phyloP scores from a whole-genome alignment of 2,113 vertebrate genomes.

The Gopherus flavomarginatus region DNA sequence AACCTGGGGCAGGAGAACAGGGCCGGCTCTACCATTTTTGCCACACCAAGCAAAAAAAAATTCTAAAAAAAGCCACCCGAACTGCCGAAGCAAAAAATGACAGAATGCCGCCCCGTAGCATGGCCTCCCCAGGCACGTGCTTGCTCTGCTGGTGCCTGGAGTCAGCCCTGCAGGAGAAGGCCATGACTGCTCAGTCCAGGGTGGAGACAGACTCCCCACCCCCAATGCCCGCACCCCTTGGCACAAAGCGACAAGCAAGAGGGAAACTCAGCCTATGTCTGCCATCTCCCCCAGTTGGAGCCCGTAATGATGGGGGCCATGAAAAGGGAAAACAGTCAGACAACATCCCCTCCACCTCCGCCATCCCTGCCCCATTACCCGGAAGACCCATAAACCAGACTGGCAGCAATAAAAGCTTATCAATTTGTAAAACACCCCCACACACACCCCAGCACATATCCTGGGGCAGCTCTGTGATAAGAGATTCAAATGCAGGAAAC shows the following conservation, averaged over 20 bases:
- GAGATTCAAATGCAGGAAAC: constrained; percentile 45
- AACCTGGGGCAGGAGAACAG: not conserved
- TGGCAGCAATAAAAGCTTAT: constrained; percentile 51
- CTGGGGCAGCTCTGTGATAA: constrained; percentile 2
- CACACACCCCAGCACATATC: fast-evolving
- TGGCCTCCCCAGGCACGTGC: too few relatives aligned
- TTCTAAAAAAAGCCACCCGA: too few relatives aligned
- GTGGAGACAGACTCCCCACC: not conserved
- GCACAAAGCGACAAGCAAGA: not conserved
- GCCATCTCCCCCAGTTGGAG: not conserved
- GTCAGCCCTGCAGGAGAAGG: not conserved
- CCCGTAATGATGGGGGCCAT: too few relatives aligned
- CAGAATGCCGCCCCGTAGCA: too few relatives aligned
- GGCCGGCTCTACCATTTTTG: too few relatives aligned
- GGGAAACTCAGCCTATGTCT: not conserved
- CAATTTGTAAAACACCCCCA: not conserved
- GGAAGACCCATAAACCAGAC: not conserved
- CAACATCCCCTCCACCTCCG: fast-evolving
- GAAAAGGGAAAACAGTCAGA: not conserved
- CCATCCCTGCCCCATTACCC: not conserved
- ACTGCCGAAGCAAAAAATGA: too few relatives aligned
- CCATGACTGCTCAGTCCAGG: not conserved
- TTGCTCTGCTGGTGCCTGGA: too few relatives aligned
- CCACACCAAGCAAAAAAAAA: too few relatives aligned
- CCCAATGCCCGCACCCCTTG: not conserved